phyloP scores from a whole-genome alignment of 2,113 vertebrate species.

The Meles meles region DNA sequence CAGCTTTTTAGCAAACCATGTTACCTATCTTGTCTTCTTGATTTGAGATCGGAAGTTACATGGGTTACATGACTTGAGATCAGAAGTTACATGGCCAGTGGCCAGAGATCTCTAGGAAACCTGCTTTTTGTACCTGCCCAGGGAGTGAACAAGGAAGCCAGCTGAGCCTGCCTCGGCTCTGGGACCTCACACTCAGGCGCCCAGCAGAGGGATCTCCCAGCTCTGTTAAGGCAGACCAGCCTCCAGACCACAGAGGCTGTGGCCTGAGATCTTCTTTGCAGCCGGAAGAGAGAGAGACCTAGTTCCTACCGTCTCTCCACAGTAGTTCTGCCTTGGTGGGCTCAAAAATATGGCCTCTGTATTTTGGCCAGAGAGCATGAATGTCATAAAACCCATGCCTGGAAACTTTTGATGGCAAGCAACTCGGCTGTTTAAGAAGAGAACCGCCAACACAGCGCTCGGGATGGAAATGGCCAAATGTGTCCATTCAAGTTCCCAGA shows the following conservation, averaged over 20 bases:
- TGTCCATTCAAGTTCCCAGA: constrained; percentile 20
- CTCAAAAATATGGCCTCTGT: neutral
- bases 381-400: neutral
- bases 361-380: neutral
- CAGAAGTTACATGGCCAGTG: neutral
- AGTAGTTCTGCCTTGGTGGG: neutral
- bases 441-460: neutral
- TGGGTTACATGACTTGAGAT: neutral
- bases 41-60: neutral
- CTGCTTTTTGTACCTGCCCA: neutral
- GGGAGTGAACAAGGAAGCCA: neutral
- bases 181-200: neutral
- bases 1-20: neutral
- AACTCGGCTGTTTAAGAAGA: neutral
- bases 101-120: neutral
- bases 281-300: neutral
- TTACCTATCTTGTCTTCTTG: neutral
- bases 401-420: constrained; percentile 16
- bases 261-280: neutral
- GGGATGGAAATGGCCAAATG: neutral
- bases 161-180: neutral
- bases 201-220: neutral
- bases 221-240: neutral
- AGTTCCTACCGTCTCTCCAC: neutral
- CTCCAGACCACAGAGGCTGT: neutral